A percentile compares a stretch with the other conserved stretches of the same genome.
phyloP scores from a whole-genome alignment of 2,113 vertebrate genomes.

The Hippopotamus amphibius region DNA sequence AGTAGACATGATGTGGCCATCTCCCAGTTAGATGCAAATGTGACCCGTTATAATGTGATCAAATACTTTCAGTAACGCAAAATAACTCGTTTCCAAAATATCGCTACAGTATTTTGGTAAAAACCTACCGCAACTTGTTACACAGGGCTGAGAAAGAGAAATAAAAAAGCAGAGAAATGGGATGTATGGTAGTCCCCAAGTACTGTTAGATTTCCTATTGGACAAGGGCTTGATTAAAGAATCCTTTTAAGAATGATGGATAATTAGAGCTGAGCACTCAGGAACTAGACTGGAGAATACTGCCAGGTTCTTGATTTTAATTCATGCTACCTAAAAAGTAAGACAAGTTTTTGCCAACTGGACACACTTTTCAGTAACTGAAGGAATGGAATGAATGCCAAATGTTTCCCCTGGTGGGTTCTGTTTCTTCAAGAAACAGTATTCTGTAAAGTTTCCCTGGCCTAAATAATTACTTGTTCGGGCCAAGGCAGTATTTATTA shows the following conservation, averaged over 20 bases:
- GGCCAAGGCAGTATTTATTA: neutral
- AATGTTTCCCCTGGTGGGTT: neutral
- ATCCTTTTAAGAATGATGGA: neutral
- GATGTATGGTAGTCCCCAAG: neutral
- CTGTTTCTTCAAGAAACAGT: neutral
- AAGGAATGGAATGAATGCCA: neutral
- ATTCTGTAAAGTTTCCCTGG: neutral
- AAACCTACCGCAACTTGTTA: slow-evolving; percentile 58
- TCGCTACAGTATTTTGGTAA: slow-evolving; percentile 49
- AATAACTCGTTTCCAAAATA: slow-evolving; percentile 53
- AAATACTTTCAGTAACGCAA: slow-evolving; percentile 56
- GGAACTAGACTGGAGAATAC: slow-evolving; percentile 40
- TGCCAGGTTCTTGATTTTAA: neutral
- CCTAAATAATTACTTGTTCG: neutral
- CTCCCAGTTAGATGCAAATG: slow-evolving; percentile 74
- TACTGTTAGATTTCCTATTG: neutral
- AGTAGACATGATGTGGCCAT: slow-evolving; percentile 83
- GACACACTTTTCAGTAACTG: neutral
- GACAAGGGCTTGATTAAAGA: neutral
- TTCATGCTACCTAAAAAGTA: too few species aligned
- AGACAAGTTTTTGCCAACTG: too few species aligned
- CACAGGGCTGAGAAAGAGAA: slow-evolving; percentile 62
- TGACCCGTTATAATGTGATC: slow-evolving; percentile 86
- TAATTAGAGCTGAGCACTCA: slow-evolving; percentile 41
- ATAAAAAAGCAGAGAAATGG: neutral